Evolutionary conservation across 2,113 vertebrate species (phyloP), one percentile per base, ranked within the genome.

Genomic region (Microcebus murinus): DNA sequence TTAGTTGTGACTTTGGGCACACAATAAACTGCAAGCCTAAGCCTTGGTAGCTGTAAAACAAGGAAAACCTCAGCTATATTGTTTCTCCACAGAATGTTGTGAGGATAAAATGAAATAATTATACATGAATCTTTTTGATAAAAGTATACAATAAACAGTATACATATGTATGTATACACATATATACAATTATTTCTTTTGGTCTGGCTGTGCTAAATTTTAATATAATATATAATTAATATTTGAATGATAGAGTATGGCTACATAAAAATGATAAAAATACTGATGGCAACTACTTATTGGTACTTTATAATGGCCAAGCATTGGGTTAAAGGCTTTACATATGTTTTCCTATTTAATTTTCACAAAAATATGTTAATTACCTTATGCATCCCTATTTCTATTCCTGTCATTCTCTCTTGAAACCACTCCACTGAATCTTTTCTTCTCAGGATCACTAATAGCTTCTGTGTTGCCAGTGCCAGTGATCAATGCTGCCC

Each of bases 31-130:
- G 2, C 94, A 48, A 76, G 7, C 14, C 18, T 73, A n/a, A 96
- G 1, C 3, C 18, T 84, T 61, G 1, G 65, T 9, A 25, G 11
- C 10, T 97, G 4, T 90, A 70, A 61, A 85, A 85, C 50, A 8
- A 14, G 18, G 4, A 67, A 83, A 88, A 57, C 34, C 1, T 67
- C 48, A 93, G 48, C 7, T 52, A 17, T 50, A 10, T 52, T 34
- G 87, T 81, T 70, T 34, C 1, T 27, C 3, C 23, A 63, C 8
- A 61, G 21, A 96, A 83, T 92, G 6, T 48, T 77, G 8, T 84
- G 8, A 96, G 5, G 39, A 70, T 68, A 50, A 90, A 83, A 82
- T 68, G 52, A 95, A 27, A 76, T 94, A 96, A 82, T 91, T 82
- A 74, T 11, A 61, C 8, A 57, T 65, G 6, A 34, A 85, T 93